Evolutionary conservation across 2,888 invertebrate species (phyloP).

Genomic region (Chelonus formosanus): DNA sequence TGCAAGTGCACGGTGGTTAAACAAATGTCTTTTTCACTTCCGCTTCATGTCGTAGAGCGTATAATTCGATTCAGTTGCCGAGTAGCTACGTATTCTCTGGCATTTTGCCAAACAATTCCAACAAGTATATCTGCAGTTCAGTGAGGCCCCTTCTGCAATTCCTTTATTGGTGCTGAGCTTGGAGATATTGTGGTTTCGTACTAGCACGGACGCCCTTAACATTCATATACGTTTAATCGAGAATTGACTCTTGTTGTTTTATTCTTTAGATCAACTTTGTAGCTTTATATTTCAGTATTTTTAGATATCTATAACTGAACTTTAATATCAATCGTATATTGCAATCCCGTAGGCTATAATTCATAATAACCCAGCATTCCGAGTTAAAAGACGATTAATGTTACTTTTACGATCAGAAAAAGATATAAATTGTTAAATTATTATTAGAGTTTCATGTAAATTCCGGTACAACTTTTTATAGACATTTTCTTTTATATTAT

Average conservation of each 20-base stretch:
- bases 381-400: too few species aligned
- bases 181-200: conserved; percentile 18
- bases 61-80: conserved; percentile 48
- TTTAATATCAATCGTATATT: not conserved
- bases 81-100: conserved; percentile 45
- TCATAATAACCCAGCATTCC: too few species aligned
- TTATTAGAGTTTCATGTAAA: too few species aligned
- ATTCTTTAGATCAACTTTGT: not conserved
- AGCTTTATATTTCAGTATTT: not conserved
- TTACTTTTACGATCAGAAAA: too few species aligned
- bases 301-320: too few species aligned
- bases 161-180: conserved; percentile 25
- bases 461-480: too few species aligned
- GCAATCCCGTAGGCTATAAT: too few species aligned
- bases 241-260: conserved; percentile 15
- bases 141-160: conserved; percentile 23
- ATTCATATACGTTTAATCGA: conserved; percentile 11
- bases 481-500: too few species aligned
- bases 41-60: conserved; percentile 44
- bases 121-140: conserved; percentile 31
- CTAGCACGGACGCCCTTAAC: conserved; percentile 8
- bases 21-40: conserved; percentile 47
- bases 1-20: conserved; percentile 42
- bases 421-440: too few species aligned
- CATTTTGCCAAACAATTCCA: conserved; percentile 41